Evolutionary conservation across 2,888 invertebrate species (phyloP), one percentile per base, ranked within the genome.

Genomic region (Dryadula phaetusa): DNA sequence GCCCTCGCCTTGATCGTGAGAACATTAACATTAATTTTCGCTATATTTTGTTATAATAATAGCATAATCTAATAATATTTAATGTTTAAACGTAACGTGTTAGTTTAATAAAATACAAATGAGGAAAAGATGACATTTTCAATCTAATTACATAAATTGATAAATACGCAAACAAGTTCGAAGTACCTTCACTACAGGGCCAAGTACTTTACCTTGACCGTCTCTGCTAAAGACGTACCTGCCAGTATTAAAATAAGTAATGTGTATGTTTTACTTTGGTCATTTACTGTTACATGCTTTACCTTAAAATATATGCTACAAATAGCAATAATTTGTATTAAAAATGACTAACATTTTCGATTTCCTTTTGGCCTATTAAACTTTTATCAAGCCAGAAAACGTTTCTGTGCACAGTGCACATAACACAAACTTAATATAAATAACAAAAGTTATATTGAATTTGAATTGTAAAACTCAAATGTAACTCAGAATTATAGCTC

Each of bases 191-290:
- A 18, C n/a, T 37, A 14, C 44, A 56, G 34, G 44, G 37, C 18
- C 56, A 56, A 47, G 46, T 46, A 37, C 25, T 16, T 16, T 25
- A 25, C 64, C 56, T 56, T 56, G 56, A 56, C 34, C 54, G 37
- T 37, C 20, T 37, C 37, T 25, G 44, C 44, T 44, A 60, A 44
- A 56, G 56, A 56, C 40, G 37, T 56, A 40, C 52, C n/a, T 25
- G 16, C 25, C 22, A 16, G 28, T 52, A 52, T 32, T 52, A 32
- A 52, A 28, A 28, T 10, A 28, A 14, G 12, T 7, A 25, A 49
- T 49, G 28, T 52, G 4, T 10, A 12, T 32, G 18, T 52, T n/a
- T 32, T 32, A 18, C 16, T 52, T 52, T 16, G 10, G 3, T 5
- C 37, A 37, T 32, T 16, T 32, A 32, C 16, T 52, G n/a, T 10